Evolutionary conservation across 2,113 vertebrate genomes (phyloP), one percentile per base, ranked within the genome.

Genomic region (Heptranchias perlo): DNA sequence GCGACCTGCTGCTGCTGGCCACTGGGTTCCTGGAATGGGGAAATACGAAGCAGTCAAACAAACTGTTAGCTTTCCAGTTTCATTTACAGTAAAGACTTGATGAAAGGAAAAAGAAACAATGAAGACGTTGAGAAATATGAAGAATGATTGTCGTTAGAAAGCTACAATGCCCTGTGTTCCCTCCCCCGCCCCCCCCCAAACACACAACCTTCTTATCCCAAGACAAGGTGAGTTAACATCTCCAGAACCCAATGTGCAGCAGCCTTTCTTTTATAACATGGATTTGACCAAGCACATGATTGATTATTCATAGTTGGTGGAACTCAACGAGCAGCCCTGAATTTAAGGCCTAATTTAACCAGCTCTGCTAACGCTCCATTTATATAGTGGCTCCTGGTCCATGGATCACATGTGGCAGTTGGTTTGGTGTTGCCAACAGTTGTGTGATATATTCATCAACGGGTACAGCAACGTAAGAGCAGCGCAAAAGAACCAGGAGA

Each of bases 1-100:
- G 98, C 97, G 97, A 98, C 98, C 69, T 98, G 98, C 44, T 89
- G 97, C 96, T 98, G 96, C 96, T 98, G 98, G 96, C 98, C 96
- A 96, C 98, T 97, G 97, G 97, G 98, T 97, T 99, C 99, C 99
- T 99, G 97, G 52, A 96, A 95, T 61, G 96, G 96, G 95, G 64
- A 62, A 93, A 93, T 5, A 39, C 64, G 58, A 39, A 93, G 89
- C 35, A 23, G n/a, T 95, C 64, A 65, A 39, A 28, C 93, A 94
- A 39, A 64, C 61, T 3, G 44, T 21, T 2, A 13, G 82, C 31
- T 54, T 61, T 18, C 31, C 87, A 58, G 54, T 35, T 31, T 6
- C 18, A 21, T 39, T n/a, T 35, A 61, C 54, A 92, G 89, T 21
- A 8, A 61, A 58, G 52, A 16, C 31, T 54, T 35, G 52, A 35